Evolutionary conservation across 2,888 invertebrate species (phyloP).

Genomic region (Elegia similella): DNA sequence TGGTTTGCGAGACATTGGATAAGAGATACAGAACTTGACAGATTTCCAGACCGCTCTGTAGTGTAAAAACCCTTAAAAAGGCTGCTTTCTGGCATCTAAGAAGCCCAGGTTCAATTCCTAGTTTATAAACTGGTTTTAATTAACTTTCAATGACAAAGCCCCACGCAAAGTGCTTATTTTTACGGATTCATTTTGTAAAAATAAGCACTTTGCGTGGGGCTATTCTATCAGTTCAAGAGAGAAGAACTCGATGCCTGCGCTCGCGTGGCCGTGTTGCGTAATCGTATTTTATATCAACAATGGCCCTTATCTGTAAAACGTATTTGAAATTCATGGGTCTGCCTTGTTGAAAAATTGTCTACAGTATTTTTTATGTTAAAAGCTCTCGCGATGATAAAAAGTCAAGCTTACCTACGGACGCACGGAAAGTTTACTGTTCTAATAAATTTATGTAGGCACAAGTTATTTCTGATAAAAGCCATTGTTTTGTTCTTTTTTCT

Average conservation of each 20-base stretch:
- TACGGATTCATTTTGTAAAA: too few species aligned
- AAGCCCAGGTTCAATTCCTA: too few species aligned
- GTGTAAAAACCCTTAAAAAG: too few species aligned
- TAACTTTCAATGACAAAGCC: too few species aligned
- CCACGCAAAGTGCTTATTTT: too few species aligned
- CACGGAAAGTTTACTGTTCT: slow-evolving; percentile 43
- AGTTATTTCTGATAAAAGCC: slow-evolving; percentile 38
- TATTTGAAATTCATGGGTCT: slow-evolving; percentile 74
- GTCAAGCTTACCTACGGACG: slow-evolving; percentile 43
- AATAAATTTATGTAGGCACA: slow-evolving; percentile 41
- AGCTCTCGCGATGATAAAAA: slow-evolving; percentile 60
- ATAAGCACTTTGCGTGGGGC: too few species aligned
- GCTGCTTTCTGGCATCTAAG: too few species aligned
- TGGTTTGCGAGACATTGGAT: too few species aligned
- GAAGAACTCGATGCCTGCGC: slow-evolving; percentile 39
- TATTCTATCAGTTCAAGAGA: not conserved
- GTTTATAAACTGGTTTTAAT: too few species aligned
- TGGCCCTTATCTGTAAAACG: slow-evolving; percentile 71
- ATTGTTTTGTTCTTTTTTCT: slow-evolving; percentile 25
- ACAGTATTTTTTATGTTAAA: slow-evolving; percentile 65
- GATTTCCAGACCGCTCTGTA: too few species aligned
- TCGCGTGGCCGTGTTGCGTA: slow-evolving; percentile 72
- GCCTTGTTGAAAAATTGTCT: slow-evolving; percentile 69
- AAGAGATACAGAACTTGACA: too few species aligned
- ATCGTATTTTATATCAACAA: slow-evolving; percentile 78